Conservation (phyloP, 2,888 invertebrate species). For the Polyommatus icarus region DNA sequence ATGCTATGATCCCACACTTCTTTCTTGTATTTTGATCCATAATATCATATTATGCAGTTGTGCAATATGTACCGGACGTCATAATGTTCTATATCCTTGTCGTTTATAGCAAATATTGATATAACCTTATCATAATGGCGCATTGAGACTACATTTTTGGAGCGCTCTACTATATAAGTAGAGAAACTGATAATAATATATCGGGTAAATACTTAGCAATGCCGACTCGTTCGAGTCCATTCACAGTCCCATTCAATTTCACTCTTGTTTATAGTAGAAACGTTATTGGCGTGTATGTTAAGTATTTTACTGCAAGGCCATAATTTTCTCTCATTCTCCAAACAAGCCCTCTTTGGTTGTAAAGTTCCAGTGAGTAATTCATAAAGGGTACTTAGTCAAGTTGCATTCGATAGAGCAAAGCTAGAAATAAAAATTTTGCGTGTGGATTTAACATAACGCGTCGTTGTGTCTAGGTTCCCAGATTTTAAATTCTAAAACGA, state of each 20-base stretch:
- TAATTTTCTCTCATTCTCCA: conserved; percentile 6
- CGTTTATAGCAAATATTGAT: not conserved
- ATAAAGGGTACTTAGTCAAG: not conserved
- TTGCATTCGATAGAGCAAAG: not conserved
- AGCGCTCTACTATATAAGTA: conserved; percentile 1
- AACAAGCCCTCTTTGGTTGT: not conserved
- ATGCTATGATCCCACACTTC: too few species aligned
- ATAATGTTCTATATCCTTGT: conserved; percentile 6
- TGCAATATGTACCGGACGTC: conserved; percentile 2
- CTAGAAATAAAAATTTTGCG: not conserved
- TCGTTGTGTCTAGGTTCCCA: too few species aligned
- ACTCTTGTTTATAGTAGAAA: conserved; percentile 17
- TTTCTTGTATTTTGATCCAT: not conserved
- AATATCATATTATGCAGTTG: not conserved
- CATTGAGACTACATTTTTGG: not conserved
- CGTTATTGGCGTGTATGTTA: conserved; percentile 9
- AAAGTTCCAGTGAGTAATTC: not conserved
- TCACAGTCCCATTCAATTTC: conserved; percentile 23
- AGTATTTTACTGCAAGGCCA: conserved; percentile 9
- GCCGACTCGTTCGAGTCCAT: conserved; percentile 9
- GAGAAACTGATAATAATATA: conserved; percentile 18
- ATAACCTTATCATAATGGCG: conserved; percentile 7
- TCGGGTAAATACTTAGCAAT: not conserved
- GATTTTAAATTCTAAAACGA: too few species aligned
- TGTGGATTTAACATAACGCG: too few species aligned